Evolutionary conservation across 2,888 invertebrate species (phyloP), one percentile per base, ranked within the genome.

Genomic region (Chloromyia formosa): DNA sequence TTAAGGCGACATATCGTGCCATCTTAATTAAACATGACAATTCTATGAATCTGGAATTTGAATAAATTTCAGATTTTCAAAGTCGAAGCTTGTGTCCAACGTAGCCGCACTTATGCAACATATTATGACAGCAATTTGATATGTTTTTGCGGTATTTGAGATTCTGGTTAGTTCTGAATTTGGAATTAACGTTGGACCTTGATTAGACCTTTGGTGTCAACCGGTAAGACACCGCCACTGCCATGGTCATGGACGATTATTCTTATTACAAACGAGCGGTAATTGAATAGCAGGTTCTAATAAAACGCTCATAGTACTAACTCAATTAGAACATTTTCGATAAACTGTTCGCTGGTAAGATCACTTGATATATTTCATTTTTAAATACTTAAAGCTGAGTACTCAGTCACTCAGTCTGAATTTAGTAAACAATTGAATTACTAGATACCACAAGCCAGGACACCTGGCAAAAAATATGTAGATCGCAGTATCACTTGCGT

Each of bases 101-200:
- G 2, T 35, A 35, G 7, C 27, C 27, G 27, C 7, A 35, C 7
- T 35, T 1, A 14, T 3, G 4, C 23, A 60, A 60, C 23, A 23
- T 20, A 14, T 35, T 35, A 35, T 35, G 60, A 9, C 60, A 60
- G 60, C 14, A 22, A 60, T 60, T 60, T 23, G 60, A 60, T 60
- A 56, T 23, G 60, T 60, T 60, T 60, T 60, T 23, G 60, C 60
- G 60, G 60, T 60, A n/a, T 60, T 60, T 60, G 60, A 60, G 10
- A 23, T 60, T 60, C 60, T 9, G 9, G 27, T 60, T 60, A 60
- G 60, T 60, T 22, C 7, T 60, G 60, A 60, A 60, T 60, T 60
- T 60, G 14, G 23, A 60, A 23, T 60, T 1, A 14, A 23, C 1
- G 10, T 7, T n/a, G 60, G 60, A 60, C 60, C 60, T 60, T 60